Base-by-base conservation (phyloP, 1,140 invertebrate species). In the Orchesella cincta region DNA sequence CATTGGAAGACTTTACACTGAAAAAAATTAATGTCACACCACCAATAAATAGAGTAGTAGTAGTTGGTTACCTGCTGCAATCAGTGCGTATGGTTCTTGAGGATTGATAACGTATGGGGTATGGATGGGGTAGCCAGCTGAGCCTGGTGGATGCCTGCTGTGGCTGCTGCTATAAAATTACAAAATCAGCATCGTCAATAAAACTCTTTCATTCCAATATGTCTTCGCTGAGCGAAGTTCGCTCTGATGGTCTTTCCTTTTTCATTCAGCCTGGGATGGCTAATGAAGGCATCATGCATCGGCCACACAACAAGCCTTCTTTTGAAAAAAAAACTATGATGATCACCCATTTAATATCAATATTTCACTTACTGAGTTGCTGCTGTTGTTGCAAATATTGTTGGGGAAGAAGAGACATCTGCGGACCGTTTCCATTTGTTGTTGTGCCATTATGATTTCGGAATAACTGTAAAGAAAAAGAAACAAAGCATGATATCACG, bases 61-160 rank as follows among this genome's bases (percentile, higher is more conserved):
- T n/a, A n/a, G 5, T 46, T 46, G 39, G 52, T 78, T 71, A 78
- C 80, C 78, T 62, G 75, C 86, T 81, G 87, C 85, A 80, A 88
- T 88, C 28, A 87, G 79, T 75, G 87, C 84, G 80, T 88, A 88
- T n/a, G 87, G 87, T 79, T 92, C 91, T 84, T 93, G 92, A 51
- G 92, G 90, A 85, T 96, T 96, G 82, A 97, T 92, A 76, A 97
- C 92, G 84, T 97, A 97, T 26, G 94, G 94, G 57, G 93, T 90
- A n/a, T n/a, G n/a, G 85, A 91, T 88, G 80, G 92, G 88, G 86
- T 92, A 89, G 81, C 92, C 88, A 86, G 90, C 85, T 89, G 89
- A 85, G 88, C 87, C 86, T 88, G 88, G 86, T 62, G 83, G 75
- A 83, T 80, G 77, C 83, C 76, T 74, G 78, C 78, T 29, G 78